A percentile compares a stretch with the other conserved stretches of the same genome.
These are phyloP conservation scores for Morpho helenor DNA, from an alignment of 2,888 invertebrate genomes.

Conservation along the genomic window DNA sequence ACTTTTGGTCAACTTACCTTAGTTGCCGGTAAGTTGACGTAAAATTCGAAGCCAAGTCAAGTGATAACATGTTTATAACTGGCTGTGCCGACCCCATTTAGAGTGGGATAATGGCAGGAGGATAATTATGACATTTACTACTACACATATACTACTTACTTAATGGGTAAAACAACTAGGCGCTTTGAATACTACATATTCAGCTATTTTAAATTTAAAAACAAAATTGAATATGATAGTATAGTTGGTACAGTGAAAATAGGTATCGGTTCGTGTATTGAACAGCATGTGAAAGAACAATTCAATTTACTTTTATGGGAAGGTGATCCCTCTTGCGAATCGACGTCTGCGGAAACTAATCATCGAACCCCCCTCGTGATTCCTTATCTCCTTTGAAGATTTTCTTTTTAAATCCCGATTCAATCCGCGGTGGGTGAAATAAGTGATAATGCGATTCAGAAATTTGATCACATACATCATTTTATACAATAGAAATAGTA, in stretches of 20 bases:
- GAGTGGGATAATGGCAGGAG: no score
- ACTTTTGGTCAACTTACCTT: no score
- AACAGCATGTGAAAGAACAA: slow-evolving; percentile 61
- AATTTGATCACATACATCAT: slow-evolving; percentile 7
- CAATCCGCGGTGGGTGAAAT: slow-evolving; percentile 3
- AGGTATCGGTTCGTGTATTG: slow-evolving; percentile 46
- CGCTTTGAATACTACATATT: no score
- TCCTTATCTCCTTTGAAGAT: slow-evolving; percentile 44
- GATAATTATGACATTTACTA: no score
- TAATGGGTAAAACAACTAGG: no score
- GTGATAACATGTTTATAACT: no score
- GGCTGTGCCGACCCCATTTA: no score
- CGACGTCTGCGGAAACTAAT: slow-evolving; percentile 61
- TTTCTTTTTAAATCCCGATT: slow-evolving; percentile 24
- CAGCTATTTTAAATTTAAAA: background rate
- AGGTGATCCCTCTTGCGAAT: slow-evolving; percentile 61
- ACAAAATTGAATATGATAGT: slow-evolving; percentile 21
- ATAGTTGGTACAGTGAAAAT: slow-evolving; percentile 50
- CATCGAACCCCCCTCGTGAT: slow-evolving; percentile 60
- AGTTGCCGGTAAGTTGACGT: no score
- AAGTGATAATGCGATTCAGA: slow-evolving; percentile 5
- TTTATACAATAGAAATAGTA: no score
- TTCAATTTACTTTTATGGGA: slow-evolving; percentile 76
- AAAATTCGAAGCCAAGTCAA: no score
- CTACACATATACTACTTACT: no score